Evolutionary conservation across 2,113 vertebrate genomes (phyloP), one percentile per base, ranked within the genome.

Genomic region (Cottus gobio): DNA sequence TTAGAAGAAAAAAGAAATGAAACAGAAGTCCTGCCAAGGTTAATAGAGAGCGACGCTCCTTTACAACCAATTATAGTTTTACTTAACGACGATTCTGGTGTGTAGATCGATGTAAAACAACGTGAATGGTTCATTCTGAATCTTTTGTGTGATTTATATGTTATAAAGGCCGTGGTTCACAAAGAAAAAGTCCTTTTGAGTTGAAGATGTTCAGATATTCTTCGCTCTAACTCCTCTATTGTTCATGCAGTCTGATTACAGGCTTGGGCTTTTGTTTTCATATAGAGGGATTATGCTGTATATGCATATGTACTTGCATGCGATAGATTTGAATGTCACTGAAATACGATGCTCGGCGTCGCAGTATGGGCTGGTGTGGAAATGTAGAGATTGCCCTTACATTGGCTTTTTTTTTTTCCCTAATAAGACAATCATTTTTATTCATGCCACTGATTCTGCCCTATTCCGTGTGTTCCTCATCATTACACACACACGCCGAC

Each of bases 351-450:
- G 58, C 65, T 72, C 79, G 36, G 4, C 54, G 50, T 50, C 8
- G 20, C n/a, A 54, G 67, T 36, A 13, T 39, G 3, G 39, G 52
- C n/a, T n/a, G 48, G 15, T 63, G 24, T 67, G 28, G 26, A 72
- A 80, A 86, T 65, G 24, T 76, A 62, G 52, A 62, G 60, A 89
- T 74, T 79, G 76, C 50, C 57, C 69, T 80, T 81, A 83, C 62
- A 83, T 80, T 75, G 83, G 57, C 83, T 81, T 80, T 86, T 37
- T 73, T 76, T 89, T 80, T 6, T 34, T 6, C n/a, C n/a, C 77
- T 90, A 86, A 88, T 87, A 89, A 89, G 79, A 90, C 82, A 83
- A 88, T 90, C 70, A 88, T 90, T 93, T 90, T 83, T 88, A 86
- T 89, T 83, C 81, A 84, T 76, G 77, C 84, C 79, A 48, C 77